These are phyloP conservation scores for Nipponacmea schrenckii DNA, from an alignment of 2,888 invertebrate genomes.

Conservation along the genomic window DNA sequence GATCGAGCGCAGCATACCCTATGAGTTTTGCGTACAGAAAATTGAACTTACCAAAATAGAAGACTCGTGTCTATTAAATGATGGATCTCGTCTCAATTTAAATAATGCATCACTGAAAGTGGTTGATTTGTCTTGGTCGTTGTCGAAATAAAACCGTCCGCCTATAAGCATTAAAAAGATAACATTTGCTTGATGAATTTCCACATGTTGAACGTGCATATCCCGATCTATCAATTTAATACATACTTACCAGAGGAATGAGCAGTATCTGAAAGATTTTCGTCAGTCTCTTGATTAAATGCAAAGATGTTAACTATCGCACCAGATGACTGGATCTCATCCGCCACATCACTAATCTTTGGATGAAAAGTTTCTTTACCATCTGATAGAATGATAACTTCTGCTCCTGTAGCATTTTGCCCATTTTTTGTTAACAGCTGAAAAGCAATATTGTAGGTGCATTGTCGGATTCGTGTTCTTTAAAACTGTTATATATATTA, in stretches of 20 bases:
- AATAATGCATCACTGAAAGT: slow-evolving; percentile 26
- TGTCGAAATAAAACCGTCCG: slow-evolving; percentile 26
- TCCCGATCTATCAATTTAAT: too few species aligned
- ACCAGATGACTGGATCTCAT: slow-evolving; percentile 19
- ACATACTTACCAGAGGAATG: background rate
- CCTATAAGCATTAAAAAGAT: slow-evolving; percentile 14
- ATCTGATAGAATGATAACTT: slow-evolving; percentile 34
- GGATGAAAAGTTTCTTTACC: slow-evolving; percentile 26
- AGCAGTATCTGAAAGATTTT: background rate
- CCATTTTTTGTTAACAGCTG: background rate
- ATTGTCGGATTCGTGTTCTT: too few species aligned
- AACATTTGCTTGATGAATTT: too few species aligned
- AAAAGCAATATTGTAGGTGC: too few species aligned
- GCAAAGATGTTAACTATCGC: slow-evolving; percentile 30
- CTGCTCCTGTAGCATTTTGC: background rate
- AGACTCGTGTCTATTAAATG: background rate
- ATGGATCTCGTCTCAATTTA: background rate
- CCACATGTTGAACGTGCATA: too few species aligned
- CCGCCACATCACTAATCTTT: slow-evolving; percentile 13
- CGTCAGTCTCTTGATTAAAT: slow-evolving; percentile 12
- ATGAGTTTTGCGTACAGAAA: too few species aligned
- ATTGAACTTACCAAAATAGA: background rate
- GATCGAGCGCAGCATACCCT: too few species aligned
- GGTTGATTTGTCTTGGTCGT: slow-evolving; percentile 20
- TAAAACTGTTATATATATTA: too few species aligned